A percentile compares a stretch with the other conserved stretches of the same genome.
phyloP scores from a whole-genome alignment of 2,113 vertebrate species.

The Symphodus melops region DNA sequence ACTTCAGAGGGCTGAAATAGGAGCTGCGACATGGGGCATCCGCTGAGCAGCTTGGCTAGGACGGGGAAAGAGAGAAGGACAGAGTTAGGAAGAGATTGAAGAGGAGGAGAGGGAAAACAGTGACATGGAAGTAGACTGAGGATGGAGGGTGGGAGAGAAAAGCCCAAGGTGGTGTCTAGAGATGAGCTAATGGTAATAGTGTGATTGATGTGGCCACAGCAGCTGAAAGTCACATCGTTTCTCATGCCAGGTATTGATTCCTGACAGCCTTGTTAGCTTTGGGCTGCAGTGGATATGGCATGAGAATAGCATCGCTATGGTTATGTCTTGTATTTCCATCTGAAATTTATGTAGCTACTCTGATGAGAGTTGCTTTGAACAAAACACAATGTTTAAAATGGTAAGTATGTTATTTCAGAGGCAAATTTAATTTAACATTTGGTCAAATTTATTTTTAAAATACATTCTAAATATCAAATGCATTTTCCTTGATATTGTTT shows the following conservation, averaged over 20 bases:
- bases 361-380: slow-evolving; percentile 34
- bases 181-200: slow-evolving; percentile 77
- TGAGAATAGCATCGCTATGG: slow-evolving; percentile 39
- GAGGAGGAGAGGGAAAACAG: slow-evolving; percentile 15
- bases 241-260: slow-evolving; percentile 76
- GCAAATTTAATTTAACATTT: not conserved
- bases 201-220: slow-evolving; percentile 74
- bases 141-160: slow-evolving; percentile 22
- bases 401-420: slow-evolving; percentile 7
- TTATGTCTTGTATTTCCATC: slow-evolving; percentile 36
- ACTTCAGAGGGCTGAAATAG: slow-evolving; percentile 83
- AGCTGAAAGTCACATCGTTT: slow-evolving; percentile 75
- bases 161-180: slow-evolving; percentile 57
- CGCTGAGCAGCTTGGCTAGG: slow-evolving; percentile 70
- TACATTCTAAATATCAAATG: not conserved
- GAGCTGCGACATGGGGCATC: slow-evolving; percentile 81
- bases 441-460: too few species aligned
- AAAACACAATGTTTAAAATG: slow-evolving; percentile 27
- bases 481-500: not conserved
- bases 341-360: slow-evolving; percentile 23
- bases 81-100: not conserved
- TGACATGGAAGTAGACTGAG: slow-evolving; percentile 39
- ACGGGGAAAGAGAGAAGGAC: not conserved
- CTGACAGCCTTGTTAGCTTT: slow-evolving; percentile 70
- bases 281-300: slow-evolving; percentile 30